These are phyloP conservation scores for Sebastes aleutianus DNA, from an alignment of 2,797 vertebrate species.

Conservation along the genomic window DNA sequence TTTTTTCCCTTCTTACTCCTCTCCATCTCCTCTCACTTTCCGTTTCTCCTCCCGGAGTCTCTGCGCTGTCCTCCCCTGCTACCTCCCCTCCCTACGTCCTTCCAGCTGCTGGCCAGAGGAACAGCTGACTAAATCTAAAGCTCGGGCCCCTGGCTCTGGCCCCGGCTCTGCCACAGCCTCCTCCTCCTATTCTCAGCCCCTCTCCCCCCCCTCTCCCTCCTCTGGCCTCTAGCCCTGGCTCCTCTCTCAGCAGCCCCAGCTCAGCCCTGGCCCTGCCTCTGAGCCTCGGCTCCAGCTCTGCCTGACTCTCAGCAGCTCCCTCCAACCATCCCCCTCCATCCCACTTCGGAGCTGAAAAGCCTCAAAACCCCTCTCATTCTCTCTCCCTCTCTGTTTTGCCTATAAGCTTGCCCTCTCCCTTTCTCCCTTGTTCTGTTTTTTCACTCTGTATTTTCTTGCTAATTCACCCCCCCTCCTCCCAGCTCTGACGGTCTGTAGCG, in stretches of 20 bases:
- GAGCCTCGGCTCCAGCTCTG: conserved; percentile 68
- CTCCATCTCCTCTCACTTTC: conserved; percentile 62
- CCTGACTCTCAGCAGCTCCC: conserved; percentile 66
- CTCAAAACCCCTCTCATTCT: conserved; percentile 54
- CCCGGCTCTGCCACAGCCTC: conserved; percentile 61
- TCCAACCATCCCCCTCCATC: conserved; percentile 66
- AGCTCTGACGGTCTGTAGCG: conserved; percentile 61
- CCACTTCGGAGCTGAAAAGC: conserved; percentile 66
- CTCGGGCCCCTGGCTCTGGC: conserved; percentile 73
- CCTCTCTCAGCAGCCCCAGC: conserved; percentile 68
- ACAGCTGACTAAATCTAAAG: conserved; percentile 82
- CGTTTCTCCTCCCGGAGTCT: conserved; percentile 35
- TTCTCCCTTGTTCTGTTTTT: conserved; percentile 33
- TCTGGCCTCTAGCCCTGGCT: conserved; percentile 78
- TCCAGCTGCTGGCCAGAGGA: conserved; percentile 79
- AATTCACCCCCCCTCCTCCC: conserved; percentile 49
- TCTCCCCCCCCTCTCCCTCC: conserved; percentile 37
- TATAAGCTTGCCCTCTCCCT: conserved; percentile 54
- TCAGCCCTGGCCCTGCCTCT: conserved; percentile 70
- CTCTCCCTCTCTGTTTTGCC: conserved; percentile 46
- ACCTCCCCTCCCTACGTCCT: conserved; percentile 51
- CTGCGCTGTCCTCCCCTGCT: conserved; percentile 28
- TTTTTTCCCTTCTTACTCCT: conserved; percentile 36
- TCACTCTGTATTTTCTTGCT: conserved; percentile 56
- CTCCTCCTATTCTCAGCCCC: conserved; percentile 63